Percentiles rank a stretch among this genome's conserved stretches.
phyloP scores from a whole-genome alignment of 1,140 invertebrate genomes.

The Vollenhovia emeryi region DNA sequence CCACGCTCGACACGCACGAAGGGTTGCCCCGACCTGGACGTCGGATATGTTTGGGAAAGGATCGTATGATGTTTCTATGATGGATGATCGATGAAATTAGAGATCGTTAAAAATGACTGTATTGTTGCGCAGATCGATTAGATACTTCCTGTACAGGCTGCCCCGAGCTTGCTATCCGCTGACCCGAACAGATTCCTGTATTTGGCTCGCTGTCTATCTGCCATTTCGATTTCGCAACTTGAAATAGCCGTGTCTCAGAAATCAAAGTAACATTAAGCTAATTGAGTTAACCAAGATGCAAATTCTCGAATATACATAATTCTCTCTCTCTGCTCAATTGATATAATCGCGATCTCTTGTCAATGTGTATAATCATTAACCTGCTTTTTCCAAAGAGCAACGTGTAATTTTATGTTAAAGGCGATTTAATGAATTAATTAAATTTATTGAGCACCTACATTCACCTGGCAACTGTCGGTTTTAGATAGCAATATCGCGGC shows the following conservation, averaged over 20 bases:
- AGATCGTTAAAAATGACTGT: conserved; percentile 44
- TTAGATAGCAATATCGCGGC: conserved; percentile 18
- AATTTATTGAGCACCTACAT: background rate
- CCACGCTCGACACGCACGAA: conserved; percentile 17
- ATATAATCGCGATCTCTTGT: background rate
- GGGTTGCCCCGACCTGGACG: conserved; percentile 41
- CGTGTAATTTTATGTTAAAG: conserved; percentile 23
- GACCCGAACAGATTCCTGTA: background rate
- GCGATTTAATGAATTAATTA: conserved; percentile 39
- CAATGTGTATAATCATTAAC: conserved; percentile 8
- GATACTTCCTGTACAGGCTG: conserved; percentile 13
- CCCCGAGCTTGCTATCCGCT: background rate
- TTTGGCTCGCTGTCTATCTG: background rate
- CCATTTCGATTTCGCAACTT: background rate
- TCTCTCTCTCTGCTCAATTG: background rate
- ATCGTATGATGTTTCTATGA: conserved; percentile 55
- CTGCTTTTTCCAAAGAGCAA: background rate
- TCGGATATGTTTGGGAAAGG: conserved; percentile 58
- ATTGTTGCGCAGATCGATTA: conserved; percentile 40
- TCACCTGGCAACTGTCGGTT: conserved; percentile 4
- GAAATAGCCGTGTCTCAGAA: background rate
- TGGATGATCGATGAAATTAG: conserved; percentile 57
- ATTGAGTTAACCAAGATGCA: background rate
- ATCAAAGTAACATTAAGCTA: background rate
- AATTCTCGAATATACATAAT: background rate